Base-by-base conservation (phyloP, 2,888 invertebrate species). In the Drosophila ustulata region DNA sequence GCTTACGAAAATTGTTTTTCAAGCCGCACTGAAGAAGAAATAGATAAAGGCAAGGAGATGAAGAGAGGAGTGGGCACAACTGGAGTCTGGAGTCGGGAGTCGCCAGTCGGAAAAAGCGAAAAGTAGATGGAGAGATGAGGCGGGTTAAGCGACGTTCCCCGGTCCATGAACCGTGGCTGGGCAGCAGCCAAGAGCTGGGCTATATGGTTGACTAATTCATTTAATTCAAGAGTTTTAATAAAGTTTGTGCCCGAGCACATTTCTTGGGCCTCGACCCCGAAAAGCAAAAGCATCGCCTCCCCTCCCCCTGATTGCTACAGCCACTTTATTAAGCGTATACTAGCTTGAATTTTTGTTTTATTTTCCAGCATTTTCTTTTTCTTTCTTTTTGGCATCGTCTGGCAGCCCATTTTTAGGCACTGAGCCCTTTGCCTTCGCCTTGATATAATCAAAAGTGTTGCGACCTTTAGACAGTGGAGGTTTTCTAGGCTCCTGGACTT, bases 181-280 rank as follows among this genome's bases (percentile, higher is more conserved):
- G 51, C 75, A 58, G 32, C 66, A 66, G 59, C 59, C 84, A 69
- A 37, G 37, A 85, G 84, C 81, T 70, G 67, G 82, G 80, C 89
- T 89, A 71, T 89, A 89, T 85, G 84, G 89, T 89, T 85, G 89
- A 85, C 84, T 85, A 85, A 85, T 85, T 85, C 84, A 85, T 85
- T 85, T 85, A 85, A 85, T 85, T 85, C 84, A 89, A 85, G 84
- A 85, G 89, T 85, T 85, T 85, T 85, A 85, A 85, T 85, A 85
- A 85, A 85, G 89, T 85, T 85, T 85, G 82, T 86, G 72, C 82
- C 72, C 82, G 46, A 83, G 71, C 76, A 78, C 81, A 83, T 86
- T 84, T 79, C 77, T 72, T 71, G 66, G 67, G 58, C 77, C 72
- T 67, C 55, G 61, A 64, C 63, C 56, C 57, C 67, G 26, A 41